Base-by-base conservation (phyloP, 2,888 invertebrate genomes). In the Nomada fabriciana region DNA sequence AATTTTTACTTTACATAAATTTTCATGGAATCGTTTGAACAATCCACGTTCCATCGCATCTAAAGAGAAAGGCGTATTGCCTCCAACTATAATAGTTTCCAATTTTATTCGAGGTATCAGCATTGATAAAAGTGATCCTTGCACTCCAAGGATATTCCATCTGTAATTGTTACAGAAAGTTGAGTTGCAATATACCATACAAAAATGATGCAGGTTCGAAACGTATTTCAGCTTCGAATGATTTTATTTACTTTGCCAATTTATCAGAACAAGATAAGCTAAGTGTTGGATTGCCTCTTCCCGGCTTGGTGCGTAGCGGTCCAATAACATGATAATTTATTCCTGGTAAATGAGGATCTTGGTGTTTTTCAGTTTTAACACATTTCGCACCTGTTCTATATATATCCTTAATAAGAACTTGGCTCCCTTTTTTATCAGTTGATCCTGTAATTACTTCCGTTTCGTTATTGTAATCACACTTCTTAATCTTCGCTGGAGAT, bases 231-330 rank as follows among this genome's bases (percentile, higher is more conserved):
- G 11, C 13, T 76, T 82, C 59, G 23, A 10, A 73, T 47, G 63
- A 23, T 71, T 57, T 29, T 36, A 70, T 13, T 82, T 87, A 94
- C 94, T 93, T 94, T 2, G 98, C 96, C 18, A 99, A 94, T 95
- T 99, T 99, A 94, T 99, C 99, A 93, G 98, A 98, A 93, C 99
- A 99, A 0, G 98, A 98, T 89, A 98, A 96, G 13, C 98, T 98
- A 59, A 97, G 93, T 0, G 99, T 98, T 65, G 96, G 96, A 92
- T 98, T 97, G 0, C 99, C 99, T 90, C 98, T 95, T 0, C 98
- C 98, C 43, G 98, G 98, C 94, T 99, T 99, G 0, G 96, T 98
- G 76, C 98, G 95, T 13, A 98, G 95, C 87, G 95, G 96, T 43
- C 97, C 97, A 18, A 96, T 91, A 63, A 95, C 93, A 91, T 98